Percentiles rank a stretch among this genome's conserved stretches.
These are phyloP conservation scores for Hestina assimilis DNA, from an alignment of 1,140 invertebrate species.

Conservation along the genomic window DNA sequence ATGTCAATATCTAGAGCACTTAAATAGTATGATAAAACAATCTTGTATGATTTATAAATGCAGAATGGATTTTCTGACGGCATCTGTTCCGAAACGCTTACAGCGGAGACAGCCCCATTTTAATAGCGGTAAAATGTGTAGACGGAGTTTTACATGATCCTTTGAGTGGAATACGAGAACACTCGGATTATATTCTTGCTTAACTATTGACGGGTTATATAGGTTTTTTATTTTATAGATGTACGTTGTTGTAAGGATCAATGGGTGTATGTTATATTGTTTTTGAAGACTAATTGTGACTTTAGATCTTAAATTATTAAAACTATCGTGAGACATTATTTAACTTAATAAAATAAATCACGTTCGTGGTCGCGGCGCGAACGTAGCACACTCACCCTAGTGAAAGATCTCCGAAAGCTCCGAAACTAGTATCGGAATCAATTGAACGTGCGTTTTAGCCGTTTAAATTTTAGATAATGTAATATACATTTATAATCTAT, in stretches of 20 bases:
- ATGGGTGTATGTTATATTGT: not conserved
- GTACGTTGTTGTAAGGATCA: not conserved
- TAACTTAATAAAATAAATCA: too few species aligned
- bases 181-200: not conserved
- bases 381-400: too few species aligned
- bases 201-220: not conserved
- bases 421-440: too few species aligned
- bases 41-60: constrained; percentile 7
- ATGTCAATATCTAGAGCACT: not conserved
- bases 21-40: constrained; percentile 7
- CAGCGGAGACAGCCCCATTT: constrained; percentile 1
- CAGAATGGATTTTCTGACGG: constrained; percentile 2
- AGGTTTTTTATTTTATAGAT: not conserved
- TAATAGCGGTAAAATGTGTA: constrained; percentile 4
- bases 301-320: too few species aligned
- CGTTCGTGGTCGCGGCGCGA: too few species aligned
- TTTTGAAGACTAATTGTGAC: too few species aligned
- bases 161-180: not conserved
- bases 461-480: too few species aligned
- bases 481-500: too few species aligned
- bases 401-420: too few species aligned
- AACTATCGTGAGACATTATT: too few species aligned
- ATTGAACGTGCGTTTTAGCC: too few species aligned
- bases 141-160: not conserved
- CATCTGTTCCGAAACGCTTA: not conserved